Conservation (phyloP, 2,888 invertebrate species). For the Calephelis perditalis region DNA sequence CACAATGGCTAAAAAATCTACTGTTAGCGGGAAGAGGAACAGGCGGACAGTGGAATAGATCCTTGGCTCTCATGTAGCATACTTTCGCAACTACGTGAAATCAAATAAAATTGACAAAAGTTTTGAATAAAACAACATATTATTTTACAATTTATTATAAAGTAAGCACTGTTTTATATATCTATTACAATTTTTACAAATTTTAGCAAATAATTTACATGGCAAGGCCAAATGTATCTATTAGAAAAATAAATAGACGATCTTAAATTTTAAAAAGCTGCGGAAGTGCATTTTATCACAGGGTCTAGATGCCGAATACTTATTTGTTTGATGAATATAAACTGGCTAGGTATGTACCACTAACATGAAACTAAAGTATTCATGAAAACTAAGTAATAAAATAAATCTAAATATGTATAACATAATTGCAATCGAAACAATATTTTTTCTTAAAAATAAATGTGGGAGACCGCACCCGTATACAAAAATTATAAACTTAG, state of each 20-base stretch:
- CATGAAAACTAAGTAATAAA: not conserved
- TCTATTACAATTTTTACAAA: constrained; percentile 31
- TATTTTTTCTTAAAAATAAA: not conserved
- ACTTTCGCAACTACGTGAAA: no score
- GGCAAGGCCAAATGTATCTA: constrained; percentile 60
- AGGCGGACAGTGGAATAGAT: no score
- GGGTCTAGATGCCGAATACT: constrained; percentile 47
- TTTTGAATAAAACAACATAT: constrained; percentile 27
- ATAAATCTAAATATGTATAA: not conserved
- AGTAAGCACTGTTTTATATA: constrained; percentile 17
- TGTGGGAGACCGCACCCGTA: constrained; percentile 3
- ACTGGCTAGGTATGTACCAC: not conserved
- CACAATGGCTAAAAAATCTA: no score
- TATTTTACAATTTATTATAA: constrained; percentile 17
- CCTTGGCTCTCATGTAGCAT: no score
- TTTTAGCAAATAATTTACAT: constrained; percentile 50
- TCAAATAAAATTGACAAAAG: no score
- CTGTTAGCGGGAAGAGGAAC: no score
- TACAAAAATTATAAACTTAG: not conserved
- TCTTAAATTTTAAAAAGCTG: constrained; percentile 16
- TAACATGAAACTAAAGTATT: constrained; percentile 9
- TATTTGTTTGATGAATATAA: not conserved
- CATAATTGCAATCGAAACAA: not conserved
- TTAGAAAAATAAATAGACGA: constrained; percentile 8
- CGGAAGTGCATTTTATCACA: constrained; percentile 49